phyloP scores from a whole-genome alignment of 2,797 vertebrate species.

The Eospalax fontanierii region DNA sequence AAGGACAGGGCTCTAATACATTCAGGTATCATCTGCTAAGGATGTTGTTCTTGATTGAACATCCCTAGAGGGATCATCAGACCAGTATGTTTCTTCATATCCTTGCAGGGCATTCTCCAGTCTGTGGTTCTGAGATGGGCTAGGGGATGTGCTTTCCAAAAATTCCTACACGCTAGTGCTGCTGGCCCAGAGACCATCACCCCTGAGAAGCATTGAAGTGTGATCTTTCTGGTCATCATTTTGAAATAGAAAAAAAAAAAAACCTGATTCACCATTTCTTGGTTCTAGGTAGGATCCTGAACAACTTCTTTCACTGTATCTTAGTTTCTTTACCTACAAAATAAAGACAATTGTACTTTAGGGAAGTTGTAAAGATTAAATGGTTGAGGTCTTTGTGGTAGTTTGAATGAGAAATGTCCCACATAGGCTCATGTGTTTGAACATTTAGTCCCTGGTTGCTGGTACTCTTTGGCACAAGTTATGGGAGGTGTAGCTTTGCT shows the following conservation, averaged over 20 bases:
- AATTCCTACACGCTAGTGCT: neutral
- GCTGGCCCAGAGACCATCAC: neutral
- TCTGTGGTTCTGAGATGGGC: neutral
- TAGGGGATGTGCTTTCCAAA: constrained; percentile 9
- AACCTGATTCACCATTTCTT: neutral
- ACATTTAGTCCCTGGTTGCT: too few species aligned
- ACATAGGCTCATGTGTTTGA: too few species aligned
- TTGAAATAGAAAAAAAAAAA: neutral
- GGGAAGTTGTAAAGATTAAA: neutral
- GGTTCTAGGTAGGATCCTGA: neutral
- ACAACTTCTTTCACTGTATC: neutral
- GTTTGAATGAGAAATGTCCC: too few species aligned
- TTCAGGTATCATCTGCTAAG: neutral
- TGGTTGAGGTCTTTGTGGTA: neutral
- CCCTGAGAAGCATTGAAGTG: neutral
- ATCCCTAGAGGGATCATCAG: neutral
- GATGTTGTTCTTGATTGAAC: neutral
- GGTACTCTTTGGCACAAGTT: too few species aligned
- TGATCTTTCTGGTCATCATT: neutral
- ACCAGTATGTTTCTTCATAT: neutral
- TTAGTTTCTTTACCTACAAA: constrained; percentile 12
- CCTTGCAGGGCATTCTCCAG: neutral
- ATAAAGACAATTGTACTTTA: neutral
- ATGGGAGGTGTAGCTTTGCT: too few species aligned
- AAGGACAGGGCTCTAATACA: neutral